Percentiles rank a stretch among this genome's conserved stretches.
Conservation (phyloP, 2,888 invertebrate species). For the Stegophylla sp. region DNA sequence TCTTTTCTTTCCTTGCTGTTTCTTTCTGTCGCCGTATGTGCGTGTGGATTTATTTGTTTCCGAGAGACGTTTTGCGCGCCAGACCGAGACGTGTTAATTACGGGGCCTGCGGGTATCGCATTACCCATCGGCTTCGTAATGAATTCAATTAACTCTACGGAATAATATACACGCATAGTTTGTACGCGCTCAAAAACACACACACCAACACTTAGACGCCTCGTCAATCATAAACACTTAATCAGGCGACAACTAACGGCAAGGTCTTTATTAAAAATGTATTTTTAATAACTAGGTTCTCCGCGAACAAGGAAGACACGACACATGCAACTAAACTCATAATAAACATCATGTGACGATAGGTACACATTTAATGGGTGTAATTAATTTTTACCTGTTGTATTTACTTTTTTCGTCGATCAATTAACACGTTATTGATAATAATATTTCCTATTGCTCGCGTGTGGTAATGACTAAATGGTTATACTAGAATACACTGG, state of each 20-base stretch:
- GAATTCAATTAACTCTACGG: constrained; percentile 53
- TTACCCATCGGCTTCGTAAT: constrained; percentile 55
- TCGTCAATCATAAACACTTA: constrained; percentile 56
- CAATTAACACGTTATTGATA: neutral
- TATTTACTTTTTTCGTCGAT: neutral
- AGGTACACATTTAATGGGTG: neutral
- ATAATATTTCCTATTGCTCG: neutral
- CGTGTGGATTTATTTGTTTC: constrained; percentile 45
- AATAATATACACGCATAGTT: constrained; percentile 20
- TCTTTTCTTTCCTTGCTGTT: neutral
- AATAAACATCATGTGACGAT: neutral
- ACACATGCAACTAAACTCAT: neutral
- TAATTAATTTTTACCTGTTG: constrained; percentile 13
- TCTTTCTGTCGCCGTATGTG: constrained; percentile 8
- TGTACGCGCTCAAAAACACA: constrained; percentile 8
- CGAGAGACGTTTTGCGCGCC: constrained; percentile 46
- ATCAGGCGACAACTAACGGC: constrained; percentile 56
- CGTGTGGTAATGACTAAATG: neutral
- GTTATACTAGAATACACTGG: neutral
- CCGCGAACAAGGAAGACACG: constrained; percentile 32
- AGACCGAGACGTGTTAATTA: constrained; percentile 56
- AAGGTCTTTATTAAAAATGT: constrained; percentile 55
- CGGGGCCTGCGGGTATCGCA: constrained; percentile 46
- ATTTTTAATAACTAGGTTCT: constrained; percentile 45
- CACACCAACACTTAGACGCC: constrained; percentile 45